Evolutionary conservation across 2,797 vertebrate genomes (phyloP), one percentile per base, ranked within the genome.

Genomic region (Gobio occitaniae): DNA sequence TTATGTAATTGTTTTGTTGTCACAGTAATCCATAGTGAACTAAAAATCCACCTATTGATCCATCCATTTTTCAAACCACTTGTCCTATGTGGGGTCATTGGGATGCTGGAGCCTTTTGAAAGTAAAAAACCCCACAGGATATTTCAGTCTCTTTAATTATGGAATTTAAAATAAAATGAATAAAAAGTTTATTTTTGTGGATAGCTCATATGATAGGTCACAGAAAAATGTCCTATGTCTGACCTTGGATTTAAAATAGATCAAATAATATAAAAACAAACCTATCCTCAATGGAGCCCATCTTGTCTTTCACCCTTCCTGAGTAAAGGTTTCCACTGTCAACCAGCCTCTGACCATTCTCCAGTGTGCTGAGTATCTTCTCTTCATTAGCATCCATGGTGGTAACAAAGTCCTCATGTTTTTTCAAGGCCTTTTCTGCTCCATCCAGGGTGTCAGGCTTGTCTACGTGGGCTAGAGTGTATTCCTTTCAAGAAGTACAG

Each of bases 331-430:
- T 99, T 59, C 92, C 93, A 65, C 95, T 94, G 2, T 95, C 93
- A 84, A 97, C 93, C 88, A 99, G 95, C 56, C 94, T 94, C 91
- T 93, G 95, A 74, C 98, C 98, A 0, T 87, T 84, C 78, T 92
- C 93, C 88, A 97, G 90, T 7, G 92, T 93, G 69, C 94, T 93
- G 0, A 94, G 92, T 19, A 99, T 95, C 88, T 99, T 99, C 87
- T 98, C 96, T n/a, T 95, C 91, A 4, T 96, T 98, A 91, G 95
- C 96, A 84, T 97, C 96, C 97, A 99, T 95, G 78, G 95, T 93
- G 69, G 91, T 89, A 8, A 95, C 80, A 88, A 99, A 98, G 88
- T 97, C 97, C 89, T 99, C 97, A 44, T 99, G 98, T 85, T 97
- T 97, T 90, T 96, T 96, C 86, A 98, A 88, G 69, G 96, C 96